Base-by-base conservation (phyloP, 2,113 vertebrate genomes). In the Oncorhynchus masou region DNA sequence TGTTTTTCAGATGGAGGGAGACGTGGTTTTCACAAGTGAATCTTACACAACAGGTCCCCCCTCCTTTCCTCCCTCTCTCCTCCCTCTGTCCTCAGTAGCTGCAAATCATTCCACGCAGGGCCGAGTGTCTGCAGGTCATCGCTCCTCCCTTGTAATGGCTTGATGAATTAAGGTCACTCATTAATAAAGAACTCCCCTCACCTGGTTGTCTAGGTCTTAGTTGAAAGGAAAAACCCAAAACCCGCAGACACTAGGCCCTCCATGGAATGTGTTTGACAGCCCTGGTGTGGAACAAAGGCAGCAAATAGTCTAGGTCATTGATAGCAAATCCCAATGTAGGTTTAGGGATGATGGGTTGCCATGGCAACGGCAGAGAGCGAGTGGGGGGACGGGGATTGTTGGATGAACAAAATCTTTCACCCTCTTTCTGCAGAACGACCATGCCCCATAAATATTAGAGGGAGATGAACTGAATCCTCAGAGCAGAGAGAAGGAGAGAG, bases 381-480 rank as follows among this genome's bases (percentile, higher is more conserved):
- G 70, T 51, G 57, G 19, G 45, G 73, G 74, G 78, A 29, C 70
- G 45, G 74, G 73, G 67, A 54, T 15, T 62, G 79, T 68, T 77
- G 76, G 76, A 83, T 81, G 74, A 73, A 79, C 79, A 74, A 34
- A 12, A 68, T 68, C 66, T 34, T 68, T 68, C 27, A 5, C 66
- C 16, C 68, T 74, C 45, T 29, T 68, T 81, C 66, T 60, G 73
- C 34, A 45, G 74, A 83, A 65, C 59, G 54, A 34, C 74, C 76
- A 65, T 24, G 73, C 69, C 72, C 73, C 79, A 86, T 86, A 81
- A 86, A 86, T 86, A 82, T 84, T 86, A 81, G 64, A 86, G 62
- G 71, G 54, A 3, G 12, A 22, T 60, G 73, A 51, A 11, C 11
- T 60, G 73, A 57, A 51, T 27, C 65, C 34, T 39, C 54, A 20